These are phyloP conservation scores for Danaus chrysippus DNA, from an alignment of 2,888 invertebrate genomes.

Conservation along the genomic window DNA sequence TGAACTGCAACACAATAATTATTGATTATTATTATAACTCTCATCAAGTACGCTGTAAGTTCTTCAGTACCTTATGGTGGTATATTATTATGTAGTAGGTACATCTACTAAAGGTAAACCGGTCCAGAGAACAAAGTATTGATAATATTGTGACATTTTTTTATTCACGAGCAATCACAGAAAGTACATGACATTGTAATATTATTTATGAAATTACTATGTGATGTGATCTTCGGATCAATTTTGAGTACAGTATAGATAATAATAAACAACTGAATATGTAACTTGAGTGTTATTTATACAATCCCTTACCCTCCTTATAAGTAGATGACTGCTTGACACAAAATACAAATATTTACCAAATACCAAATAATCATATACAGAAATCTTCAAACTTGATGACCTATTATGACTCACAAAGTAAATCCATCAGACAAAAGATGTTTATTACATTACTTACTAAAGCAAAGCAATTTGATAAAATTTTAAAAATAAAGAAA, in stretches of 20 bases:
- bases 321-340: too few relatives aligned
- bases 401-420: too few relatives aligned
- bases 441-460: too few relatives aligned
- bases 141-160: conserved; percentile 78
- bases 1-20: conserved; percentile 78
- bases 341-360: too few relatives aligned
- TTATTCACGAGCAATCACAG: conserved; percentile 77
- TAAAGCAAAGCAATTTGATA: too few relatives aligned
- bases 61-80: conserved; percentile 72
- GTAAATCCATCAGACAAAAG: too few relatives aligned
- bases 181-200: conserved; percentile 80
- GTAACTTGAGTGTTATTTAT: conserved; percentile 63
- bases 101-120: conserved; percentile 73
- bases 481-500: too few relatives aligned
- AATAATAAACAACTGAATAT: conserved; percentile 86
- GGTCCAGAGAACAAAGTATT: conserved; percentile 79
- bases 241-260: conserved; percentile 87
- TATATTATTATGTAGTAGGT: conserved; percentile 71
- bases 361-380: too few relatives aligned
- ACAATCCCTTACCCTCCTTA: conserved; percentile 34
- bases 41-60: conserved; percentile 76
- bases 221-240: conserved; percentile 86
- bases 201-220: conserved; percentile 83
- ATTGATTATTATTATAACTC: conserved; percentile 57
- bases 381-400: too few relatives aligned